A percentile compares a stretch with the other conserved stretches of the same genome.
Conservation (phyloP, 2,113 vertebrate genomes). For the Cyanistes caeruleus region DNA sequence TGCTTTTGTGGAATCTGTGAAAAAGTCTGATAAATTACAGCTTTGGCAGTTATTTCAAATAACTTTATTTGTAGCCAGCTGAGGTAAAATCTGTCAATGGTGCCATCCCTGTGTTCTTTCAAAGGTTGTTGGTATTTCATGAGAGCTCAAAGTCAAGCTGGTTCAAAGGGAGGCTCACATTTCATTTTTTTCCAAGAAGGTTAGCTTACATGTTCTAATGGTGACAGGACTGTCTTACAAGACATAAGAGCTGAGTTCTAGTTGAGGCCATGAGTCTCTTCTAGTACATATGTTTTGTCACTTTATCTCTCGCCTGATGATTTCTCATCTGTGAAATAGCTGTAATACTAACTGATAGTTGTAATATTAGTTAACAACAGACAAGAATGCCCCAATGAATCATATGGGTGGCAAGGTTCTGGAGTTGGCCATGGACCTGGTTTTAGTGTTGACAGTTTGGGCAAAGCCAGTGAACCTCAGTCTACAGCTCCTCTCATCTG, state of each 20-base stretch:
- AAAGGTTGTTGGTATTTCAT: not conserved
- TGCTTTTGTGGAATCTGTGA: constrained; percentile 58
- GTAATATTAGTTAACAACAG: not conserved
- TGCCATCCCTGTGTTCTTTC: not conserved
- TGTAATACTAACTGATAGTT: not conserved
- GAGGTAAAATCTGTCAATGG: constrained; percentile 29
- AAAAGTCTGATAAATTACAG: constrained; percentile 51
- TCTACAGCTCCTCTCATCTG: not conserved
- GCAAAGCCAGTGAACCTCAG: not conserved
- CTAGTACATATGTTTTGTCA: constrained; percentile 25
- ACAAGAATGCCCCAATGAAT: not conserved
- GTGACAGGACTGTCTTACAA: constrained; percentile 22
- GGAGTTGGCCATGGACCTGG: not conserved
- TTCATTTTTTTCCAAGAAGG: constrained; percentile 6
- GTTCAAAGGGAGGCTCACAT: constrained; percentile 41
- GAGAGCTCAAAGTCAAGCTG: constrained; percentile 23
- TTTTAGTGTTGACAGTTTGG: not conserved
- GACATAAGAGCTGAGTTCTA: constrained; percentile 9
- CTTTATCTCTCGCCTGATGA: not conserved
- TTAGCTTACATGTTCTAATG: constrained; percentile 21
- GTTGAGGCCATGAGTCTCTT: not conserved
- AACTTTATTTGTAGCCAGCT: constrained; percentile 35
- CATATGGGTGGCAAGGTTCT: not conserved
- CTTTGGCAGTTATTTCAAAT: constrained; percentile 61
- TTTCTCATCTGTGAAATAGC: not conserved